Evolutionary conservation across 2,888 invertebrate genomes (phyloP).

Genomic region (Brenthis hecate): DNA sequence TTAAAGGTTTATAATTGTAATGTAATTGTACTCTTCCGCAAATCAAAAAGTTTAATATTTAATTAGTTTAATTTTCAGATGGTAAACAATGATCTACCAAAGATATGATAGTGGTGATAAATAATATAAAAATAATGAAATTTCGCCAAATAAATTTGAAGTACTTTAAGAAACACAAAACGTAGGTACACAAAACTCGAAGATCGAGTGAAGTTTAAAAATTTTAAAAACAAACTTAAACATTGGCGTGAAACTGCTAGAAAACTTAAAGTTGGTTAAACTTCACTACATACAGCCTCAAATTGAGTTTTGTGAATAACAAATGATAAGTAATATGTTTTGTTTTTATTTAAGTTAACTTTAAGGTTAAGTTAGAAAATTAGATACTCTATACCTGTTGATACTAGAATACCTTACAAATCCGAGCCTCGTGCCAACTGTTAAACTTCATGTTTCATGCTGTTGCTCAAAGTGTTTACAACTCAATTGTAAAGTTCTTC

Average conservation of each 20-base stretch:
- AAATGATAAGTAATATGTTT: background rate
- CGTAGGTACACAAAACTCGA: conserved; percentile 46
- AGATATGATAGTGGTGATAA: conserved; percentile 43
- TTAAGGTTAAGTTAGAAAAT: too few species aligned
- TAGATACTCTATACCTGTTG: too few species aligned
- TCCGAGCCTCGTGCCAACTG: too few species aligned
- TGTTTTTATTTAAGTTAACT: too few species aligned
- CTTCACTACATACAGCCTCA: conserved; percentile 34
- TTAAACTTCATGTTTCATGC: too few species aligned
- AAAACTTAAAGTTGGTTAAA: conserved; percentile 50
- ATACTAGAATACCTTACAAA: too few species aligned
- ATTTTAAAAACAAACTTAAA: conserved; percentile 63
- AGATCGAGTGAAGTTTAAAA: conserved; percentile 49
- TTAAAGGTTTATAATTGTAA: too few species aligned
- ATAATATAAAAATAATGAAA: conserved; percentile 25
- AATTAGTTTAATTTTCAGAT: too few species aligned
- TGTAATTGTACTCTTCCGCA: too few species aligned
- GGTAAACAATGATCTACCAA: conserved; percentile 64
- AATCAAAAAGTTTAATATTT: too few species aligned
- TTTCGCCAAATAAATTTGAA: conserved; percentile 32
- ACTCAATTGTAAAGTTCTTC: too few species aligned
- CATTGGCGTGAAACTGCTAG: conserved; percentile 55
- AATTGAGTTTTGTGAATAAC: background rate
- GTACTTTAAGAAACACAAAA: conserved; percentile 37
- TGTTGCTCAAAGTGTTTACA: too few species aligned